Evolutionary conservation across 2,113 vertebrate genomes (phyloP).

Genomic region (Formicarius rufipectus): DNA sequence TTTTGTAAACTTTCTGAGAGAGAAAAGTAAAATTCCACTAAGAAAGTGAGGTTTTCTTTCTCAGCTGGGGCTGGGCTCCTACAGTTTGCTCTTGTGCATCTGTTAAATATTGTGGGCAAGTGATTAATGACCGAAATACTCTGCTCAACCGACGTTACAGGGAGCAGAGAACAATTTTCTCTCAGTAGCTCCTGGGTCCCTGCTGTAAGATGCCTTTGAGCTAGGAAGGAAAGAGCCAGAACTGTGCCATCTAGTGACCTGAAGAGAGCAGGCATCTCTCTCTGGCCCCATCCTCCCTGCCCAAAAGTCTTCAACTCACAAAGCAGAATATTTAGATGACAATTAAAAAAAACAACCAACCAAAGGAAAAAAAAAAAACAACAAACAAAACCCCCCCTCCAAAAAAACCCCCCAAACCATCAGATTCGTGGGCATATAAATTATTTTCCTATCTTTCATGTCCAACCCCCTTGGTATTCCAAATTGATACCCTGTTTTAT

Average conservation of each 20-base stretch:
- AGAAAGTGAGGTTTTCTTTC: not conserved
- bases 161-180: not conserved
- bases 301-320: not conserved
- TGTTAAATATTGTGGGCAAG: not conserved
- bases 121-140: not conserved
- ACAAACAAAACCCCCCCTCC: no score
- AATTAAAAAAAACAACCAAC: not conserved
- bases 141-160: not conserved
- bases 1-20: not conserved
- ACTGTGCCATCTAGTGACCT: slow-evolving; percentile 28
- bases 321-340: not conserved
- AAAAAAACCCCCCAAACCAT: no score
- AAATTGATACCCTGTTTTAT: not conserved
- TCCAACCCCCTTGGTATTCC: not conserved
- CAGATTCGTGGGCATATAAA: not conserved
- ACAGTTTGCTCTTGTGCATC: not conserved
- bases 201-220: not conserved
- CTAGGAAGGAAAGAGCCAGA: not conserved
- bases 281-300: accelerated
- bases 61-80: not conserved
- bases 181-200: not conserved
- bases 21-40: not conserved
- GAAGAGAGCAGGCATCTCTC: not conserved
- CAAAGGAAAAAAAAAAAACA: no score
- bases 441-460: not conserved